Base-by-base conservation (phyloP, 2,888 invertebrate genomes). In the Malthinus flaveolus region DNA sequence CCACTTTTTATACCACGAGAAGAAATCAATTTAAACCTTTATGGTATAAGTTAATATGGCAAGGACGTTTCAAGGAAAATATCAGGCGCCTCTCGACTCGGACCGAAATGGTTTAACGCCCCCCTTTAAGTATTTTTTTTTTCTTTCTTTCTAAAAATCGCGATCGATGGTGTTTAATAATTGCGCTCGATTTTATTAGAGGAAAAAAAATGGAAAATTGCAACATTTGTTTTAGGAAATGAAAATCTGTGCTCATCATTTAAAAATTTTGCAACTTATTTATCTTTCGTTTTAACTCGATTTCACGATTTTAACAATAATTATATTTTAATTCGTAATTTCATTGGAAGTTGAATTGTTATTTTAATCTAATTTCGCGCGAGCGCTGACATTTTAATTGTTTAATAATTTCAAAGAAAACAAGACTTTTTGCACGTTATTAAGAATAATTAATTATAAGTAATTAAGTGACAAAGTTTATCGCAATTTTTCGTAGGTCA, bases 191-290 rank as follows among this genome's bases (percentile, higher is more conserved):
- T 23, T 23, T 23, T 2, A 23, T 23, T 23, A 23, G 23, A 5
- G 5, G 23, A 32, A 32, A n/a, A 33, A 32, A 3, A 32, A 48
- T n/a, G 11, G 34, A 55, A 49, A 11, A 50, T 56, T 42, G 59
- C 31, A 59, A 54, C 50, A 49, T 56, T 31, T 59, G 54, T 59
- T 59, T 59, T 45, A 59, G 54, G 54, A 59, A 59, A 55, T 55
- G n/a, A 47, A 50, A 48, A 12, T 10, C 59, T 39, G 33, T 39
- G 13, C 46, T 11, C 12, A 32, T 36, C 23, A 32, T 53, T 45
- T 46, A 23, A 7, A 7, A 31, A 37, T 53, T 35, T 46, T 35
- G 13, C 50, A 37, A 36, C 13, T 32, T 39, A 7, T 33, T 46
- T 46, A 46, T 46, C 12, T 12, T 23, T 23, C 2, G 23, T 3